phyloP scores from a whole-genome alignment of 2,888 invertebrate genomes.

The Lymantria monacha region DNA sequence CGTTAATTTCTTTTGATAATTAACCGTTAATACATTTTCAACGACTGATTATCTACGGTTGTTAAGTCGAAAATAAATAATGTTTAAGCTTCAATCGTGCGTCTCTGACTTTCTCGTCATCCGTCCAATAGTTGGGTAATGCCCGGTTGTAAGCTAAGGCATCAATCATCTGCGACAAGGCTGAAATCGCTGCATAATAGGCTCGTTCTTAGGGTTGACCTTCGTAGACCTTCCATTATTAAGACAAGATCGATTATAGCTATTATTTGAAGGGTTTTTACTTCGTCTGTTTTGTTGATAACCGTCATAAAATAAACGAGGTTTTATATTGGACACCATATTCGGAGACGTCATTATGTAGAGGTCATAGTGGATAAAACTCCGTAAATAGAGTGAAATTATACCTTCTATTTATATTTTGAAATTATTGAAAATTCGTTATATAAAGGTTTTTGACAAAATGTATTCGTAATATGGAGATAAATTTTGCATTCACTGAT shows the following conservation, averaged over 20 bases:
- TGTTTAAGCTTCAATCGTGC: conserved; percentile 18
- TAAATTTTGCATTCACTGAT: too few species aligned
- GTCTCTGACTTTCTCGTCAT: conserved; percentile 29
- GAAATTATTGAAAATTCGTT: too few species aligned
- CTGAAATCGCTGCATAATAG: conserved; percentile 30
- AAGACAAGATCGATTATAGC: not conserved
- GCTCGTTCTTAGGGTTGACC: conserved; percentile 23
- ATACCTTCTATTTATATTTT: too few species aligned
- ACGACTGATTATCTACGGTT: not conserved
- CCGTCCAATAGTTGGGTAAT: conserved; percentile 20
- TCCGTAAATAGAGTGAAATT: too few species aligned
- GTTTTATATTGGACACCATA: too few species aligned
- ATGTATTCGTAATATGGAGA: too few species aligned
- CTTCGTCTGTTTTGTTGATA: too few species aligned
- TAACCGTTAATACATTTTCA: not conserved
- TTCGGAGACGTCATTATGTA: too few species aligned
- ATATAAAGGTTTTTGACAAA: too few species aligned
- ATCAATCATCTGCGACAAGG: conserved; percentile 34
- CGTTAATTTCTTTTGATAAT: conserved; percentile 10
- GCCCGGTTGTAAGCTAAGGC: conserved; percentile 21
- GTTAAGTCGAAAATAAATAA: conserved; percentile 11
- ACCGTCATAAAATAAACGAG: too few species aligned
- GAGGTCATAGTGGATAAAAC: too few species aligned
- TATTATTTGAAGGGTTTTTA: too few species aligned
- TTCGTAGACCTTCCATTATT: conserved; percentile 22